A percentile compares a stretch with the other conserved stretches of the same genome.
Evolutionary conservation across 2,797 vertebrate genomes (phyloP).

Genomic region (Phataginus tetradactyla): DNA sequence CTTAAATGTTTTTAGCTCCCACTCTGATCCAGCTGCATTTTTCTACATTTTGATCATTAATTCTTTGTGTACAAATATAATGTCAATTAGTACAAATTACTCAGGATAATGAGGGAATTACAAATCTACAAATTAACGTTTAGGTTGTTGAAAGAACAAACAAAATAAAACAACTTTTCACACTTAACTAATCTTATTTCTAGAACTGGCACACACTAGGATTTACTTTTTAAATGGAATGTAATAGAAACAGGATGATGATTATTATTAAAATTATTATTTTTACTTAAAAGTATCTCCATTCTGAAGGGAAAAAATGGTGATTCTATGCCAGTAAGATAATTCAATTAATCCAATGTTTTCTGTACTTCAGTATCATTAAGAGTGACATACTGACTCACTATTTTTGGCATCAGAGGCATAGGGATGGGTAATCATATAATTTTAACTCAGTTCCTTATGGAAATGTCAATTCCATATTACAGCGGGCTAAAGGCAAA

Average conservation of each 20-base stretch:
- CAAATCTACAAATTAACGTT: background rate
- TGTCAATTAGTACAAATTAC: constrained; percentile 1
- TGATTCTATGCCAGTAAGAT: background rate
- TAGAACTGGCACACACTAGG: background rate
- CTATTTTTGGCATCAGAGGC: background rate
- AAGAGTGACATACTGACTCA: background rate
- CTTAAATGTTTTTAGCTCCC: background rate
- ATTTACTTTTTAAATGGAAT: constrained; percentile 9
- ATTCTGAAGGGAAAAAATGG: background rate
- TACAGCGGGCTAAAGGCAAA: background rate
- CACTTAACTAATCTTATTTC: background rate
- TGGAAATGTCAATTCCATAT: background rate
- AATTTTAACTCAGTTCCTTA: background rate
- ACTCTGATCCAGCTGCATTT: background rate
- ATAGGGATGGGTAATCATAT: background rate
- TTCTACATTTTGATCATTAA: background rate
- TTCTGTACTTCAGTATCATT: background rate
- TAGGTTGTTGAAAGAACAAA: background rate
- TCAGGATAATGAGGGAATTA: background rate
- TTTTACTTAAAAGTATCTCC: background rate
- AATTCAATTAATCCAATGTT: background rate
- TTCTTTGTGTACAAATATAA: background rate
- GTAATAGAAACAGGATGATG: background rate
- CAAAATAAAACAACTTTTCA: background rate
- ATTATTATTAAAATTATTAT: background rate